Evolutionary conservation across 2,113 vertebrate species (phyloP), one percentile per base, ranked within the genome.

Genomic region (Hemicordylus capensis): DNA sequence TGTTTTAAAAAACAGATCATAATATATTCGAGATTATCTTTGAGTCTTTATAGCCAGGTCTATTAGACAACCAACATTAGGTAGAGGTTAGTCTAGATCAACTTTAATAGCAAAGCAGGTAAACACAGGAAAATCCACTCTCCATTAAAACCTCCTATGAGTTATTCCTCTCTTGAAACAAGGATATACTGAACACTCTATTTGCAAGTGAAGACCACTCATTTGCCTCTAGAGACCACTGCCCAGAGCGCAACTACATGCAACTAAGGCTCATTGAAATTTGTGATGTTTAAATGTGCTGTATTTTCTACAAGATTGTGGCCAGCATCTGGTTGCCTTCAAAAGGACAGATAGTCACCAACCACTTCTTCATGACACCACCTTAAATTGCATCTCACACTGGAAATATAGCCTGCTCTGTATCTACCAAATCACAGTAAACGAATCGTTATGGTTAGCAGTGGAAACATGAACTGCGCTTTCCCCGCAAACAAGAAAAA

Each of bases 401-500:
- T 77, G 28, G 37, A 84, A 84, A 67, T 67, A 44, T 28, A 54
- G 26, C 61, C 42, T 76, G 56, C 37, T 54, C 73, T 84, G 46
- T 76, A 59, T 67, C 37, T n/a, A 42, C 4, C 64, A 81, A 67
- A 76, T 44, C 46, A 48, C 58, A 83, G 42, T 74, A 74, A 86
- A 24, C 28, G 56, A 56, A 81, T 28, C 34, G 72, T 39, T 76
- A 63, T 20, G 34, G 69, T 54, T 44, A 86, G 78, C 37, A 86
- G 48, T 76, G 48, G 78, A 86, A 76, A 81, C 61, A 58, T 81
- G 63, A 81, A 86, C 59, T 42, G 19, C 34, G 14, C 34, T 44
- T 28, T 76, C 7, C 61, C 66, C 14, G 28, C 51, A 58, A 67
- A 81, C 31, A 58, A 74, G 34, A 66, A 86, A 17, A 46, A 61